A percentile compares a stretch with the other conserved stretches of the same genome.
Evolutionary conservation across 2,888 invertebrate genomes (phyloP).

Genomic region (Chymomyza procnemis): DNA sequence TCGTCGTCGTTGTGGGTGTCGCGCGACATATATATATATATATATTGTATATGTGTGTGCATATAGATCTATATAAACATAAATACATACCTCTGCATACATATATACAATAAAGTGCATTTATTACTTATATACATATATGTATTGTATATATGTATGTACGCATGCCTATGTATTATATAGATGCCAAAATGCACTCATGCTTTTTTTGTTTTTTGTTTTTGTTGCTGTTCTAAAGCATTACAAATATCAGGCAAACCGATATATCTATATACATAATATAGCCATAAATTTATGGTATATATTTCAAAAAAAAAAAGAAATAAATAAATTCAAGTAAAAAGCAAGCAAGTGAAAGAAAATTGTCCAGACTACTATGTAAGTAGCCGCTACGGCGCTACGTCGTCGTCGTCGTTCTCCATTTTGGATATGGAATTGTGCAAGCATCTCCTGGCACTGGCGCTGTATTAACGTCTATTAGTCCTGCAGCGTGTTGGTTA

Average conservation of each 20-base stretch:
- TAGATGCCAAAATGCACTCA: neutral
- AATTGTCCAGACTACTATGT: neutral
- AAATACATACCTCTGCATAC: neutral
- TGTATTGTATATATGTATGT: neutral
- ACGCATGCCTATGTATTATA: neutral
- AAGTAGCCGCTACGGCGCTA: neutral
- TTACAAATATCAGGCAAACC: neutral
- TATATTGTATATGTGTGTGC: neutral
- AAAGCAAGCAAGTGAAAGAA: too few relatives aligned
- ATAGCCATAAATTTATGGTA: too few relatives aligned
- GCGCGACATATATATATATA: too few relatives aligned
- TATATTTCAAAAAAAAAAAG: neutral
- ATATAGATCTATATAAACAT: neutral
- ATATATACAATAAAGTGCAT: constrained; percentile 6
- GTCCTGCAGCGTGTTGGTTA: too few relatives aligned
- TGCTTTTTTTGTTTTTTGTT: neutral
- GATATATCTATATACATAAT: constrained; percentile 22
- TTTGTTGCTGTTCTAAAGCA: neutral
- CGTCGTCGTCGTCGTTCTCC: neutral
- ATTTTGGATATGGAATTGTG: constrained; percentile 42
- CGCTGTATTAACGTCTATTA: too few relatives aligned
- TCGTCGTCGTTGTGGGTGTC: neutral
- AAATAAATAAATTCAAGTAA: neutral
- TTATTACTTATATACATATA: neutral
- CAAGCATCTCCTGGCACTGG: constrained; percentile 19